A percentile compares a stretch with the other conserved stretches of the same genome.
These are phyloP conservation scores for Amphipyra tragopoginis DNA, from an alignment of 2,888 invertebrate genomes.

Conservation along the genomic window DNA sequence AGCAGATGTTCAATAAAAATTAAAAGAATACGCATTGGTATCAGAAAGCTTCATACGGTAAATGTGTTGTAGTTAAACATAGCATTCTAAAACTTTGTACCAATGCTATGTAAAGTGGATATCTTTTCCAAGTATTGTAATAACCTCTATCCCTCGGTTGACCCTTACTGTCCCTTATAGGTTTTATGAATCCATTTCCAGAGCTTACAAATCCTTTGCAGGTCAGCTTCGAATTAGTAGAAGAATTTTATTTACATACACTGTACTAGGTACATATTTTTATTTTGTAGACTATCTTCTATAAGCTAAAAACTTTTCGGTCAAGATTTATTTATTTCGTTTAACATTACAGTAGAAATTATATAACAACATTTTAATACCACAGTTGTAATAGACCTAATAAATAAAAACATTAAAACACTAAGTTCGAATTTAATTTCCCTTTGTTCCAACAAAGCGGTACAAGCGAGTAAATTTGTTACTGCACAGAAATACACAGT, in stretches of 20 bases:
- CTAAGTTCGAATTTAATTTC: slow-evolving; percentile 43
- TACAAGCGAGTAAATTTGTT: slow-evolving; percentile 32
- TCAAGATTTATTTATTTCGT: no score
- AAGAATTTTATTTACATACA: no score
- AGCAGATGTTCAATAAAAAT: slow-evolving; percentile 17
- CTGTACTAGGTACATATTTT: no score
- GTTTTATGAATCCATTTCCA: slow-evolving; percentile 31
- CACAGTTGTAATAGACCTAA: no score
- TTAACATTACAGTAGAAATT: no score
- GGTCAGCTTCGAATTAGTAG: neutral
- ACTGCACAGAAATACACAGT: neutral
- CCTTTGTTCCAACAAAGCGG: slow-evolving; percentile 34
- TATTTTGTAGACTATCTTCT: no score
- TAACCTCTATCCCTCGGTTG: slow-evolving; percentile 26
- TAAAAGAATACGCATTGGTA: slow-evolving; percentile 17
- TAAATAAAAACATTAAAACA: slow-evolving; percentile 1
- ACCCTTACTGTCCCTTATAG: slow-evolving; percentile 12
- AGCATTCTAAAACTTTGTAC: neutral
- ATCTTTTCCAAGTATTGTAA: slow-evolving; percentile 13
- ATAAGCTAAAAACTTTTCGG: no score
- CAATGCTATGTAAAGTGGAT: neutral
- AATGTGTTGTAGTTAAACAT: neutral
- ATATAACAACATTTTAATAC: no score
- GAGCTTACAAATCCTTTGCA: slow-evolving; percentile 17
- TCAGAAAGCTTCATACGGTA: neutral